Percentiles rank a stretch among this genome's conserved stretches.
These are phyloP conservation scores for Helostoma temminkii DNA, from an alignment of 2,797 vertebrate species.

Conservation along the genomic window DNA sequence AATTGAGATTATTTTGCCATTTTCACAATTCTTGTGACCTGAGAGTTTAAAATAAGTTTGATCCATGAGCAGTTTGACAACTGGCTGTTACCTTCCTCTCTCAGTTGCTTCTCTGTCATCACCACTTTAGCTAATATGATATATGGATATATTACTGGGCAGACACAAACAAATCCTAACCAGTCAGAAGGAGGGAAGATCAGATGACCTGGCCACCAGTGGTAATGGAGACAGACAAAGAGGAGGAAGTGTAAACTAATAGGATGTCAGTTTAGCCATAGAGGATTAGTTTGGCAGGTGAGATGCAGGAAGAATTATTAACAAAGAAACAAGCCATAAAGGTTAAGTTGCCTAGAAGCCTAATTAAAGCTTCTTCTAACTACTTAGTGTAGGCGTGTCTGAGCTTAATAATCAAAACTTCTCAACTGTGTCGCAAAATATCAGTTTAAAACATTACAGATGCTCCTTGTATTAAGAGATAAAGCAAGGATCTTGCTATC, in stretches of 20 bases:
- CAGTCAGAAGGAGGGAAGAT: slow-evolving; percentile 12
- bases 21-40: too few relatives aligned
- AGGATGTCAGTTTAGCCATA: slow-evolving; percentile 8
- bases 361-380: slow-evolving; percentile 32
- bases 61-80: background rate
- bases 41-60: background rate
- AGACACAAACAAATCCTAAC: slow-evolving; percentile 8
- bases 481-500: too few relatives aligned
- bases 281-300: slow-evolving; percentile 10
- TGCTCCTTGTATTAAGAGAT: too few relatives aligned
- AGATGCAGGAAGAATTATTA: slow-evolving; percentile 26
- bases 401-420: background rate
- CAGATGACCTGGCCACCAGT: background rate
- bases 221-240: background rate
- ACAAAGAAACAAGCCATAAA: slow-evolving; percentile 26
- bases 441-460: too few relatives aligned
- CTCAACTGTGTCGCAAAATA: background rate
- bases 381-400: too few relatives aligned
- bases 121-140: slow-evolving; percentile 50
- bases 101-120: slow-evolving; percentile 22
- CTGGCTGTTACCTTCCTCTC: slow-evolving; percentile 23
- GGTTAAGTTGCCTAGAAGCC: slow-evolving; percentile 28
- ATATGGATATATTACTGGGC: slow-evolving; percentile 23
- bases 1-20: background rate
- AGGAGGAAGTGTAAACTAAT: slow-evolving; percentile 3